Percentiles rank a stretch among this genome's conserved stretches.
These are phyloP conservation scores for Pachyramphus minor DNA, from an alignment of 2,113 vertebrate genomes.

Conservation along the genomic window DNA sequence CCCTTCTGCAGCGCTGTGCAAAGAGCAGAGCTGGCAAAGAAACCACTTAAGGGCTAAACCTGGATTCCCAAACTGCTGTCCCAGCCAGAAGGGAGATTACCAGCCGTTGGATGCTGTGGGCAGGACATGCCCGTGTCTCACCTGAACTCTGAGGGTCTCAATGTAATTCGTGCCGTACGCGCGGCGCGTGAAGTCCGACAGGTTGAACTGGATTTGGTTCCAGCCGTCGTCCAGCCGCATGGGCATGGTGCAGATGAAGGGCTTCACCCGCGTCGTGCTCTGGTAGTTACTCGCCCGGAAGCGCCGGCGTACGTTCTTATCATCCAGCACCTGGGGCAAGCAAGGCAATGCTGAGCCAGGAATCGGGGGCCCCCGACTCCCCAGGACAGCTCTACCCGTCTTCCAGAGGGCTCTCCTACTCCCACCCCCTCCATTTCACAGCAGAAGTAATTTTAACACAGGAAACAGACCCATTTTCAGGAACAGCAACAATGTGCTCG, in stretches of 20 bases:
- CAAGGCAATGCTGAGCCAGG: not conserved
- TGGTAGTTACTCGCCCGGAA: conserved; percentile 97
- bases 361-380: rapidly evolving
- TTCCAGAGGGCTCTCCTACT: not conserved
- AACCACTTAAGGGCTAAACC: not conserved
- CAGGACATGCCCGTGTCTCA: not conserved
- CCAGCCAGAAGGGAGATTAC: not conserved
- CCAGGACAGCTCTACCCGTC: rapidly evolving
- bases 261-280: conserved; percentile 93
- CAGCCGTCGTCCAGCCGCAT: conserved; percentile 95
- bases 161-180: conserved; percentile 96
- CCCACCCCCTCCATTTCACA: not conserved
- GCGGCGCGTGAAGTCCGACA: conserved; percentile 91
- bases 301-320: conserved; percentile 91
- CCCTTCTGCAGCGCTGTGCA: not conserved
- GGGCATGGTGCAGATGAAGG: conserved; percentile 98
- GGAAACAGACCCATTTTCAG: not conserved
- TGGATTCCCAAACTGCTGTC: not conserved
- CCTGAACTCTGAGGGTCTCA: conserved; percentile 94
- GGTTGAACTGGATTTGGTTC: conserved; percentile 98
- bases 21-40: not conserved
- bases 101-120: rapidly evolving
- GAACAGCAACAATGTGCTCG: not conserved
- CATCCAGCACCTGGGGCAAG: conserved; percentile 86
- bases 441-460: not conserved